Conservation (phyloP, 2,113 vertebrate species). For the Notothenia coriiceps region DNA sequence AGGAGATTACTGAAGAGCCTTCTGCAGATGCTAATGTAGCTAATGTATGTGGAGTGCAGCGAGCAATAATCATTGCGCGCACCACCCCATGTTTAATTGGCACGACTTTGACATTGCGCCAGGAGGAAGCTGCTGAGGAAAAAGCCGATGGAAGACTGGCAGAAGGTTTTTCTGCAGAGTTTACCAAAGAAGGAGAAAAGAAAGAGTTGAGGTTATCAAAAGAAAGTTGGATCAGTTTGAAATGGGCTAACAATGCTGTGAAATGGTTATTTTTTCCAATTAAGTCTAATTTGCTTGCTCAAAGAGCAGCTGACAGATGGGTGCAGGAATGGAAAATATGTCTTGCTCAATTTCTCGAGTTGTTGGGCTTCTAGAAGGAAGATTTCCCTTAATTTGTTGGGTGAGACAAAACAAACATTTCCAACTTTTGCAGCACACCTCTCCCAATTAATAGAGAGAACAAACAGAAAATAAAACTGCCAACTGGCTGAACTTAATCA, state of each 20-base stretch:
- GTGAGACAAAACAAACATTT: conserved; percentile 9
- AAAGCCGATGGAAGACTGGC: conserved; percentile 18
- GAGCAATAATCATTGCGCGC: conserved; percentile 47
- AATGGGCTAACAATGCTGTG: not conserved
- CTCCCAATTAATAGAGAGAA: conserved; percentile 48
- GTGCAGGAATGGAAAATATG: conserved; percentile 6
- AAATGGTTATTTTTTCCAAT: conserved; percentile 7
- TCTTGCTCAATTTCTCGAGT: conserved; percentile 3
- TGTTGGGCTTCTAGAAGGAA: not conserved
- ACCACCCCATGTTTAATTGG: conserved; percentile 67
- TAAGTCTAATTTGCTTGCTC: conserved; percentile 26
- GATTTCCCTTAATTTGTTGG: not conserved
- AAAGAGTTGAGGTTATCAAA: conserved; percentile 8
- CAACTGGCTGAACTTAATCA: conserved; percentile 60
- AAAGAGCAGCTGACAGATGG: conserved; percentile 64
- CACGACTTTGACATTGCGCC: conserved; percentile 35
- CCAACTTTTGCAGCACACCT: conserved; percentile 25
- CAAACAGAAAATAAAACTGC: conserved; percentile 38
- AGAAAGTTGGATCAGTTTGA: conserved; percentile 21
- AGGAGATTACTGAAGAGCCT: conserved; percentile 67
- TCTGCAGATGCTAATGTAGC: conserved; percentile 68
- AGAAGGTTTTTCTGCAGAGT: conserved; percentile 9
- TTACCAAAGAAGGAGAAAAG: conserved; percentile 33
- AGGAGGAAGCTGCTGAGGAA: conserved; percentile 31
- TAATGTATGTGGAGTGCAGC: conserved; percentile 61